Evolutionary conservation across 2,113 vertebrate species (phyloP), one percentile per base, ranked within the genome.

Genomic region (Fulica atra): DNA sequence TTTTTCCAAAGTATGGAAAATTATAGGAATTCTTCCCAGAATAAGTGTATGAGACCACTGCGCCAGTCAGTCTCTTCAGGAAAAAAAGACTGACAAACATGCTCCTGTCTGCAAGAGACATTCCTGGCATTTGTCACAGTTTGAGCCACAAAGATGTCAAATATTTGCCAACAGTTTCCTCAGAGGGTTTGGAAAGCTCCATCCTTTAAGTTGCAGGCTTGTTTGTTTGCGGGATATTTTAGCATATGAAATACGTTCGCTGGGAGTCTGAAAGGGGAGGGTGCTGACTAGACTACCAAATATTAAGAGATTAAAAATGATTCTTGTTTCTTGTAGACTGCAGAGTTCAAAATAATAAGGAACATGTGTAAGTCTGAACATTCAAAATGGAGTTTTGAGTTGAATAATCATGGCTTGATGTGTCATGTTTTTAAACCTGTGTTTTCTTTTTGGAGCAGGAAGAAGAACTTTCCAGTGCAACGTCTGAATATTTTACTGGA

Each of bases 401-500:
- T 96, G 85, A 91, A 96, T 97, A 93, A 89, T 87, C 61, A 59
- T 81, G 96, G 81, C 88, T 95, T 96, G 90, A 92, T 95, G 87
- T 92, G 96, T 94, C 86, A 40, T 73, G 90, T 92, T 94, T 46
- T 95, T 95, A 97, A 97, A 97, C 83, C 65, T 96, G 88, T 97
- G 28, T 97, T 98, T 95, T 98, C 93, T 98, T 98, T 42, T 97
- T 93, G 89, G 73, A 97, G 61, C 96, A 98, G 98, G 92, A 88
- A 77, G 97, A 97, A 95, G 89, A 95, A 76, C 56, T 94, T 95
- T 81, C 95, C 86, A 97, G 29, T 87, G 98, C 96, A 97, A 95
- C 70, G 6, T 99, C 99, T 42, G 98, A 98, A 97, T 99, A 99
- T 98, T 99, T 99, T 98, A 97, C 98, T 95, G 97, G 95, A 68